Conservation (phyloP, 2,113 vertebrate species). For the Cavia porcellus region DNA sequence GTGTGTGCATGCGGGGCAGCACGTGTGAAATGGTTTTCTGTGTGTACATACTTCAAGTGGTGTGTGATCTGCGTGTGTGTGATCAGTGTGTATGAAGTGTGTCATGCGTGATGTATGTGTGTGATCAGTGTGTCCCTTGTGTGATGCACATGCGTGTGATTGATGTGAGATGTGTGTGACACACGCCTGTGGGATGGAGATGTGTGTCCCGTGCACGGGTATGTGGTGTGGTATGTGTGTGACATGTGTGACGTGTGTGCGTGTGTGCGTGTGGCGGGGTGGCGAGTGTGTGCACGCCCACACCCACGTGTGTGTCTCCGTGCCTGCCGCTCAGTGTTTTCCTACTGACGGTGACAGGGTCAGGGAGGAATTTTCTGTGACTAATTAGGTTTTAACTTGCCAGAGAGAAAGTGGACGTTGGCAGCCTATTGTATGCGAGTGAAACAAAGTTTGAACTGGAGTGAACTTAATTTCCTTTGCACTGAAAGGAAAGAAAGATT, state of each 20-base stretch:
- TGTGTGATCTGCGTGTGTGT: too few species aligned
- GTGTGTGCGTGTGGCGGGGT: neutral
- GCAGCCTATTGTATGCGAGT: conserved; percentile 89
- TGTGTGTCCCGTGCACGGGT: neutral
- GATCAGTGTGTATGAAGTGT: too few species aligned
- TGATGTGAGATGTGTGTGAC: too few species aligned
- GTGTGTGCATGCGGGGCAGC: too few species aligned
- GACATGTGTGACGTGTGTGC: neutral
- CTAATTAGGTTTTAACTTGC: conserved; percentile 95
- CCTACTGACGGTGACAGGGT: conserved; percentile 89
- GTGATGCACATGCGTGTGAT: neutral
- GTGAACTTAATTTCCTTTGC: conserved; percentile 97
- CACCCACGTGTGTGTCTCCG: neutral
- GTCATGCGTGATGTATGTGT: too few species aligned
- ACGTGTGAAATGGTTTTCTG: neutral
- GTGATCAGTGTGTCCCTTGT: neutral
- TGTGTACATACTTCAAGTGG: neutral
- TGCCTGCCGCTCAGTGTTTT: conserved; percentile 81
- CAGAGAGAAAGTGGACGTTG: conserved; percentile 92
- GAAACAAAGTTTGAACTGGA: conserved; percentile 92
- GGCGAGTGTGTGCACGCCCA: neutral
- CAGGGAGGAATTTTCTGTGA: conserved; percentile 94
- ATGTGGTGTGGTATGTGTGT: too few species aligned
- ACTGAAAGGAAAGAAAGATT: conserved; percentile 97
- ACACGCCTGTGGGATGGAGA: neutral